phyloP scores from a whole-genome alignment of 2,888 invertebrate genomes.

The Himalopsyche kuldschensis region DNA sequence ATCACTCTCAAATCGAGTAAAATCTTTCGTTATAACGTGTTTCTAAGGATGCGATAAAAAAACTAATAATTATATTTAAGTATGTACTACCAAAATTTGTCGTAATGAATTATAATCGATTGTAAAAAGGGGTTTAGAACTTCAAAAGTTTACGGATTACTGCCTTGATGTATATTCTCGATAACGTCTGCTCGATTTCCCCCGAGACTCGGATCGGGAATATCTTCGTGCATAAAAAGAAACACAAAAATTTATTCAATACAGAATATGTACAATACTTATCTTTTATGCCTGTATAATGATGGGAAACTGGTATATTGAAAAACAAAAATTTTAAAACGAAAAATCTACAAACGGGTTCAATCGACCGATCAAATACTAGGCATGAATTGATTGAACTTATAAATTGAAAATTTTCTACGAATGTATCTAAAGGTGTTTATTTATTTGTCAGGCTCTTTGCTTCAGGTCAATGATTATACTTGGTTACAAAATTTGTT shows the following conservation, averaged over 20 bases:
- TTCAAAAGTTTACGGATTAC: conserved; percentile 1
- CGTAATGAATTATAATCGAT: not conserved
- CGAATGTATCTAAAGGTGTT: too few species aligned
- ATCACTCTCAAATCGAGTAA: too few species aligned
- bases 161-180: conserved; percentile 37
- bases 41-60: too few species aligned
- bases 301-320: not conserved
- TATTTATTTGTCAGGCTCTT: too few species aligned
- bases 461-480: too few species aligned
- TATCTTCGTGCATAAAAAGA: conserved; percentile 33
- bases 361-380: not conserved
- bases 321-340: not conserved
- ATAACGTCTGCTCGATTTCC: conserved; percentile 38
- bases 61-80: too few species aligned
- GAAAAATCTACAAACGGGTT: not conserved
- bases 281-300: conserved; percentile 21
- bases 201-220: conserved; percentile 31
- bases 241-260: conserved; percentile 36
- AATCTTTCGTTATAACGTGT: too few species aligned
- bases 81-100: too few species aligned
- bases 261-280: conserved; percentile 16
- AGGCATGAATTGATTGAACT: too few species aligned
- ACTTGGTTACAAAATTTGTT: too few species aligned
- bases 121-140: not conserved
- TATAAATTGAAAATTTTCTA: too few species aligned